These are phyloP conservation scores for Gymnorhina tibicen DNA, from an alignment of 2,113 vertebrate genomes.

Conservation along the genomic window DNA sequence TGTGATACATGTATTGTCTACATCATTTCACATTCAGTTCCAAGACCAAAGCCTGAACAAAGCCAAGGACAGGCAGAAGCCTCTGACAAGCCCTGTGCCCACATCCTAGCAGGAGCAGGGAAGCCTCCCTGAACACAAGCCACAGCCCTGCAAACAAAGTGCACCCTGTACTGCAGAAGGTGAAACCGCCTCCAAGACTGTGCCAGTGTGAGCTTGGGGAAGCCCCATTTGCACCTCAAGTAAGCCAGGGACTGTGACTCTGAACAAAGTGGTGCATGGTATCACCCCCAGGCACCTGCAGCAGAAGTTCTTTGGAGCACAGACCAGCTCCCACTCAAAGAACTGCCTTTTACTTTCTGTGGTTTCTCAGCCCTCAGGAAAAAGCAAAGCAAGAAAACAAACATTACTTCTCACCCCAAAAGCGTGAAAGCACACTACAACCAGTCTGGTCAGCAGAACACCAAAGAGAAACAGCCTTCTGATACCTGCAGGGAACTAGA, in stretches of 20 bases:
- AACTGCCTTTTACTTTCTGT: not conserved
- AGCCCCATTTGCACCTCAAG: not conserved
- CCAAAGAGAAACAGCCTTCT: not conserved
- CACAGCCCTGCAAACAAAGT: not conserved
- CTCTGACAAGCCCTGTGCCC: not conserved
- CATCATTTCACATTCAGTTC: not conserved
- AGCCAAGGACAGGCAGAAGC: not conserved
- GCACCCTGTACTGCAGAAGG: not conserved
- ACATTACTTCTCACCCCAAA: not conserved
- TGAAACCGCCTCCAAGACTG: not conserved
- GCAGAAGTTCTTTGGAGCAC: not conserved
- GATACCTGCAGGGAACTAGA: not conserved
- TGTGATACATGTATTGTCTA: not conserved
- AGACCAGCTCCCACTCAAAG: not conserved
- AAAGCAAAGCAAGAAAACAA: not conserved
- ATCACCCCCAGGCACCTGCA: not conserved
- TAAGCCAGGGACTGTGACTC: not conserved
- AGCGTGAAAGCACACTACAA: not conserved
- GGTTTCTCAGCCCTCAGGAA: not conserved
- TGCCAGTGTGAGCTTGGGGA: not conserved
- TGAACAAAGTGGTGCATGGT: not conserved
- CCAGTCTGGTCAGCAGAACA: not conserved
- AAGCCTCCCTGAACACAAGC: accelerated
- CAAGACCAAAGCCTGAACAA: not conserved
- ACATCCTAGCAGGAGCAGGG: not conserved